These are phyloP conservation scores for Amblyornis subalaris DNA, from an alignment of 2,113 vertebrate species.

Conservation along the genomic window DNA sequence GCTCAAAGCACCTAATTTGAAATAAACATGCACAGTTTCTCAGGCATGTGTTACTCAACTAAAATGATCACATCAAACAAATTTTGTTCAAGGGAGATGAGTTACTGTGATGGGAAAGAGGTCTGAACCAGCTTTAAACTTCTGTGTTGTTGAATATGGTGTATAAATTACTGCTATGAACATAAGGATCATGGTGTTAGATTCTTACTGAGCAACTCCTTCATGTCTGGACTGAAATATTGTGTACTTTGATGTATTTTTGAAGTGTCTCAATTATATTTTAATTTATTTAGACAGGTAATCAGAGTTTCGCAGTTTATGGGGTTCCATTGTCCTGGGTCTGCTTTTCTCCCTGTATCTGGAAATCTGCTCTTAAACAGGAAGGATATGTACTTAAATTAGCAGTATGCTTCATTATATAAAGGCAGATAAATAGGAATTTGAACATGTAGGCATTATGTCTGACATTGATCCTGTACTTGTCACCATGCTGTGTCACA, in stretches of 20 bases:
- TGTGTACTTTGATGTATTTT: background rate
- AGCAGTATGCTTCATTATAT: background rate
- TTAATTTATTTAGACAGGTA: background rate
- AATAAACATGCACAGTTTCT: background rate
- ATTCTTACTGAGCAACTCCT: background rate
- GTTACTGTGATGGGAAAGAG: background rate
- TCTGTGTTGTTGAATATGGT: background rate
- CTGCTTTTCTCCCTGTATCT: background rate
- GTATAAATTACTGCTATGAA: background rate
- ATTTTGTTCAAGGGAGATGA: background rate
- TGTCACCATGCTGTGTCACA: slow-evolving; percentile 37
- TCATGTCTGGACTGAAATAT: background rate
- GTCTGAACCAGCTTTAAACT: background rate
- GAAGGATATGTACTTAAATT: background rate
- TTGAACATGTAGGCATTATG: background rate
- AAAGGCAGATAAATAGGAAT: slow-evolving; percentile 19
- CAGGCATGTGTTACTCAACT: background rate
- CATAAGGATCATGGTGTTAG: background rate
- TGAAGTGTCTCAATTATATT: background rate
- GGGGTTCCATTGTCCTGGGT: background rate
- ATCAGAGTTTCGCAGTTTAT: background rate
- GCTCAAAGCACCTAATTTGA: background rate
- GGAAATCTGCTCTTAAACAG: background rate
- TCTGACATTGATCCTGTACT: slow-evolving; percentile 49
- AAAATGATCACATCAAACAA: background rate